These are phyloP conservation scores for Ellobius talpinus DNA, from an alignment of 2,113 vertebrate species.

Conservation along the genomic window DNA sequence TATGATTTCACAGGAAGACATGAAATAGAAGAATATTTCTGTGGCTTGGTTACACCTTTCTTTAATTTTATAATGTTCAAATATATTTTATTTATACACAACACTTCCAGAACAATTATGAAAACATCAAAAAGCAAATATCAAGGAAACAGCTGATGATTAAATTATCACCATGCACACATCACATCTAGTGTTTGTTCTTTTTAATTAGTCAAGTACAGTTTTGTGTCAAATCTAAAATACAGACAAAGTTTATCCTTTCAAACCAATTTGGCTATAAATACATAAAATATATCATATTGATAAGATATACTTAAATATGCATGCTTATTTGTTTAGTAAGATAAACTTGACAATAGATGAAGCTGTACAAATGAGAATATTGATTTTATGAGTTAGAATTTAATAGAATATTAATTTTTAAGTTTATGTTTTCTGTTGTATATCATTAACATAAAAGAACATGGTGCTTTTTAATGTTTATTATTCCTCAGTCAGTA, in stretches of 20 bases:
- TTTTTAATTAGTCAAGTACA: conserved; percentile 14
- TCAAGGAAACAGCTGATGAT: neutral
- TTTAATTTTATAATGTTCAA: neutral
- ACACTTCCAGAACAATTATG: neutral
- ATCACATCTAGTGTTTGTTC: neutral
- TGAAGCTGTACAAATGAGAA: neutral
- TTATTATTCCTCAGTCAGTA: neutral
- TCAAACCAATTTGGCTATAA: neutral
- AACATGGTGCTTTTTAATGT: neutral
- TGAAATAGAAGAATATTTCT: neutral
- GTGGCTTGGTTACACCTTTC: neutral
- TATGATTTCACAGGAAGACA: neutral
- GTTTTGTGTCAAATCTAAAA: neutral
- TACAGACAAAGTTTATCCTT: neutral
- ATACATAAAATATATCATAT: neutral
- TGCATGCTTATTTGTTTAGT: neutral
- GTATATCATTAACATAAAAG: neutral
- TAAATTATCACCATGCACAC: neutral
- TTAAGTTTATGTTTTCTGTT: neutral
- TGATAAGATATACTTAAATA: neutral
- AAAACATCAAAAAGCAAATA: neutral
- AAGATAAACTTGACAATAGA: neutral
- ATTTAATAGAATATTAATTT: neutral
- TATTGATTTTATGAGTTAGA: neutral
- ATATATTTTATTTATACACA: neutral